Evolutionary conservation across 2,797 vertebrate species (phyloP).

Genomic region (Phataginus tricuspis): DNA sequence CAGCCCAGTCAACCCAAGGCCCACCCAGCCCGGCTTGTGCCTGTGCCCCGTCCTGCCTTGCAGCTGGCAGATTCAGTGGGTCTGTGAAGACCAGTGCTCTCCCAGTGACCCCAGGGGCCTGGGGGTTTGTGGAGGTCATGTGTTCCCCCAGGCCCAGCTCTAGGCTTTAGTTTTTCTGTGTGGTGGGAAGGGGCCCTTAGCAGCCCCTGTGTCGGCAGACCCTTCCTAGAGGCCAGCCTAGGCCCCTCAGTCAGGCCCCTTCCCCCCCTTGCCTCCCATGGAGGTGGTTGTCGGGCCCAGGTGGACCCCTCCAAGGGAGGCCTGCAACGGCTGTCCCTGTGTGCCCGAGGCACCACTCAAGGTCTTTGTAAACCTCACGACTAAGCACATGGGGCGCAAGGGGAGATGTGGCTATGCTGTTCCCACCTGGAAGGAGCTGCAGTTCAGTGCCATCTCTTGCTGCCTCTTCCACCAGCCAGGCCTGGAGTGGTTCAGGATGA

Average conservation of each 20-base stretch:
- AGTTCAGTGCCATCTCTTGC: not conserved
- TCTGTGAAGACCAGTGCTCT: not conserved
- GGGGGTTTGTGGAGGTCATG: fast-evolving
- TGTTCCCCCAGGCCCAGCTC: not conserved
- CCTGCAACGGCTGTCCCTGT: not conserved
- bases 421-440: fast-evolving
- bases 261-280: not conserved
- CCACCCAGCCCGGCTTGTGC: not conserved
- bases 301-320: not conserved
- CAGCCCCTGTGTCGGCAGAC: not conserved
- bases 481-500: not conserved
- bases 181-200: too few relatives aligned
- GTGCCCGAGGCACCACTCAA: not conserved
- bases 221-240: not conserved
- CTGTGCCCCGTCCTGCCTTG: too few relatives aligned
- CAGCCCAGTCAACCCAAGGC: fast-evolving
- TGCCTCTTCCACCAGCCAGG: not conserved
- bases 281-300: not conserved
- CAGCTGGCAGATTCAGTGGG: not conserved
- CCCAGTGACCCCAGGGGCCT: too few relatives aligned
- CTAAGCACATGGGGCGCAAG: not conserved
- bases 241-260: not conserved
- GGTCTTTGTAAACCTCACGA: not conserved
- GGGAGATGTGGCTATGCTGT: not conserved
- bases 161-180: not conserved